These are phyloP conservation scores for Syngnathus scovelli DNA, from an alignment of 2,113 vertebrate species.

Conservation along the genomic window DNA sequence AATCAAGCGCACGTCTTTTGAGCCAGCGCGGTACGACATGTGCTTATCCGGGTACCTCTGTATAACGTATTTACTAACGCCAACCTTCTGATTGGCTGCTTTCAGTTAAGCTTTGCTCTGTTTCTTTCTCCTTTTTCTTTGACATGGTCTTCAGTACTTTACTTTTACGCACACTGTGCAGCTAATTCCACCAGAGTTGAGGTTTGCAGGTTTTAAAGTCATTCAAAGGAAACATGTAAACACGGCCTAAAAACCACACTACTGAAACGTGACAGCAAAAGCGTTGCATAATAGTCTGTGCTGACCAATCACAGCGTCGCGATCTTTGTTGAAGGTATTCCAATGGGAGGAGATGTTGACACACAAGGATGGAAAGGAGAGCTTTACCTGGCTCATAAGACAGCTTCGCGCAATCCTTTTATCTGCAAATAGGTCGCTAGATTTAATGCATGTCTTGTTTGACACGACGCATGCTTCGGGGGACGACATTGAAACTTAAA, in stretches of 20 bases:
- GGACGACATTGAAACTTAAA: background rate
- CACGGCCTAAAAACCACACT: conserved; percentile 37
- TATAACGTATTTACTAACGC: background rate
- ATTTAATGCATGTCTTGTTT: background rate
- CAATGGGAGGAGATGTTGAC: conserved; percentile 37
- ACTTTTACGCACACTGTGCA: fast-evolving
- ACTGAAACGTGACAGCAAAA: conserved; percentile 59
- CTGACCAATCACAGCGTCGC: conserved; percentile 44
- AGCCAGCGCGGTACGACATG: conserved; percentile 29
- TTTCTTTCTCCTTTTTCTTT: background rate
- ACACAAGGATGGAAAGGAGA: background rate
- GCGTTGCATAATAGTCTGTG: conserved; percentile 17
- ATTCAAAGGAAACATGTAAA: background rate
- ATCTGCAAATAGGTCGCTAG: background rate
- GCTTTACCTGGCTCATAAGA: background rate
- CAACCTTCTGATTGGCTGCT: background rate
- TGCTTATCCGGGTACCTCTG: conserved; percentile 65
- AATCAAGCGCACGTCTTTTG: conserved; percentile 20
- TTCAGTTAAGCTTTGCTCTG: fast-evolving
- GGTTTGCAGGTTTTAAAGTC: background rate
- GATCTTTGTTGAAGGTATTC: background rate
- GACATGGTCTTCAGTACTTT: fast-evolving
- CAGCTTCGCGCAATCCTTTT: background rate
- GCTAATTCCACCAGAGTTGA: background rate
- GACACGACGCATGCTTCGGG: fast-evolving